Evolutionary conservation across 2,888 invertebrate species (phyloP), one percentile per base, ranked within the genome.

Genomic region (Hirudinaria manillensis): DNA sequence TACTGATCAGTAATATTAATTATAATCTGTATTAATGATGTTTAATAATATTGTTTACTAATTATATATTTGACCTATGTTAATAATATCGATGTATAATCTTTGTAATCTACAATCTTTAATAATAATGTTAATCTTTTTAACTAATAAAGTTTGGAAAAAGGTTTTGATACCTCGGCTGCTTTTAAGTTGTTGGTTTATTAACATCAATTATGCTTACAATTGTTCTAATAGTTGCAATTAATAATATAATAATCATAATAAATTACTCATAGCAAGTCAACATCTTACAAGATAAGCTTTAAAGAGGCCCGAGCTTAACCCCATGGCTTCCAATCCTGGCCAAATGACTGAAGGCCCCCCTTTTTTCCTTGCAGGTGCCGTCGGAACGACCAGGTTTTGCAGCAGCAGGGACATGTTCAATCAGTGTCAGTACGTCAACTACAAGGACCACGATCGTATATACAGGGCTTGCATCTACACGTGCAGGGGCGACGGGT

Each of bases 371-470:
- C 1, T 81, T 80, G 3, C 81, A 85, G 85, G 84, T 77, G 82
- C 84, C 65, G 85, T 85, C 16, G 85, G 85, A 3, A 85, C 85
- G 13, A 85, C 84, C 76, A 77, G 86, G 75, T 85, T 85, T 80
- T 86, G 86, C 78, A 84, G 83, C 77, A 84, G 84, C 27, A 78
- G 84, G 70, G 83, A 85, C 78, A 79, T 86, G 79, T 84, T 85
- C 68, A 81, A 85, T 78, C 83, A 84, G 78, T 86, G 86, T 77
- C 84, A 85, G 79, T 85, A 84, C 76, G 82, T 86, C 61, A 80
- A 82, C 61, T 85, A 83, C 78, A 83, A 83, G 0, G 85, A 86
- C 78, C 85, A 86, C 78, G 84, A 85, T 79, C 79, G 85, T 45
- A 82, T 83, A 77, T 86, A 86, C 80, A 78, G 85, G 68, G 85